Evolutionary conservation across 2,113 vertebrate genomes (phyloP).

Genomic region (Grantiella picta): DNA sequence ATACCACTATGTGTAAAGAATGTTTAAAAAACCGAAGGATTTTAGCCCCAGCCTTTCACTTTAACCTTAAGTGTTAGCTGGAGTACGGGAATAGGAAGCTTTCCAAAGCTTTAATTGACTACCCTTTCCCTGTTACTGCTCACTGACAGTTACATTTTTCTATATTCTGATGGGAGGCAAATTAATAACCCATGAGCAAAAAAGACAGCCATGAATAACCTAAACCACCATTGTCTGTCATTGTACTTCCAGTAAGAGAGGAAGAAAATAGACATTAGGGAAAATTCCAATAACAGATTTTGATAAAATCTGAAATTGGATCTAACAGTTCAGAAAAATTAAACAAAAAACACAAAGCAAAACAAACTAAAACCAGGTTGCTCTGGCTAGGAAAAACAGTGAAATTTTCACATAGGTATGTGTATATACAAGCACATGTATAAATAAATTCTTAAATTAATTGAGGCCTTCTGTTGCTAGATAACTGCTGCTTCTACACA

Average conservation of each 20-base stretch:
- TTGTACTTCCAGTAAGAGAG: not conserved
- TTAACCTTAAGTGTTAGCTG: not conserved
- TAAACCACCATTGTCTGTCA: not conserved
- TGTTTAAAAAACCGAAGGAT: not conserved
- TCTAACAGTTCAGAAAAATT: not conserved
- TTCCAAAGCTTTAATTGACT: not conserved
- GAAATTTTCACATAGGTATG: not conserved
- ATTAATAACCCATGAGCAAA: not conserved
- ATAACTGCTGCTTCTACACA: not conserved
- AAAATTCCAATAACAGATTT: not conserved
- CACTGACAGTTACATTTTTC: not conserved
- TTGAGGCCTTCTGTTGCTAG: not conserved
- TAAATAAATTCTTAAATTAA: not conserved
- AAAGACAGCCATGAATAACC: not conserved
- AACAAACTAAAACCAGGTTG: not conserved
- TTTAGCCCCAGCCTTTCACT: not conserved
- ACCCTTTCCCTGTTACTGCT: not conserved
- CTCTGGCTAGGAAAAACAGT: not conserved
- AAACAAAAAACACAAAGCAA: not conserved
- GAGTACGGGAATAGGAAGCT: not conserved
- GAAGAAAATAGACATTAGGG: not conserved
- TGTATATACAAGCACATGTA: rapidly evolving
- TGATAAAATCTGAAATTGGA: not conserved
- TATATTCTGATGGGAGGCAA: not conserved
- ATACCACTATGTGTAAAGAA: not conserved